Percentiles rank a stretch among this genome's conserved stretches.
These are phyloP conservation scores for Okamejei kenojei DNA, from an alignment of 2,797 vertebrate species.

Conservation along the genomic window DNA sequence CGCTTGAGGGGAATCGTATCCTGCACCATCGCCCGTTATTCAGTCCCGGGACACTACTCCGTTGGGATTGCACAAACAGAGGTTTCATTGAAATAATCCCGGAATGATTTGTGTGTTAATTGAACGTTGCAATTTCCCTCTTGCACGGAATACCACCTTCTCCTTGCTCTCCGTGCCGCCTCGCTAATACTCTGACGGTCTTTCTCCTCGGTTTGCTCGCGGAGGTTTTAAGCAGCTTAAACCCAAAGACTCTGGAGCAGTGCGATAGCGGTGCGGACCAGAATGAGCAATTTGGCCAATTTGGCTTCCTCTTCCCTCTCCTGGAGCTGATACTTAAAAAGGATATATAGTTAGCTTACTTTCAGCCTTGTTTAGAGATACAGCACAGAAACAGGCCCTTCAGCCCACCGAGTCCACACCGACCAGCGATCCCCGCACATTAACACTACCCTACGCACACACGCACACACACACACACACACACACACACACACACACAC, in stretches of 20 bases:
- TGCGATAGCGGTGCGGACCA: no score
- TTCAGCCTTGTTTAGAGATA: no score
- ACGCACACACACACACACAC: no score
- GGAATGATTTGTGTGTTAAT: neutral
- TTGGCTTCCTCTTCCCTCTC: neutral
- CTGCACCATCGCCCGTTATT: neutral
- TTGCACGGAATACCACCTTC: neutral
- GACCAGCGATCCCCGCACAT: no score
- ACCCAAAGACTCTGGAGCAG: no score
- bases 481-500: no score
- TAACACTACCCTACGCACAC: no score
- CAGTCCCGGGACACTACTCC: neutral
- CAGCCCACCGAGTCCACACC: no score
- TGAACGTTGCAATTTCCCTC: neutral
- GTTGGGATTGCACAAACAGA: neutral
- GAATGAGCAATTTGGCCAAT: no score
- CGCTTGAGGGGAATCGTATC: neutral
- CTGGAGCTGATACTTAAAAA: no score
- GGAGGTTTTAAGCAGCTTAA: neutral
- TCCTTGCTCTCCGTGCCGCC: neutral
- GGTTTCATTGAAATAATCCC: neutral
- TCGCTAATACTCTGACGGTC: neutral
- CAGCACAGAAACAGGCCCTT: no score
- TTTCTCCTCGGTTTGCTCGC: neutral
- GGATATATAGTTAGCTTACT: no score